A percentile compares a stretch with the other conserved stretches of the same genome.
phyloP scores from a whole-genome alignment of 2,113 vertebrate species.

The Crotalus horridus region DNA sequence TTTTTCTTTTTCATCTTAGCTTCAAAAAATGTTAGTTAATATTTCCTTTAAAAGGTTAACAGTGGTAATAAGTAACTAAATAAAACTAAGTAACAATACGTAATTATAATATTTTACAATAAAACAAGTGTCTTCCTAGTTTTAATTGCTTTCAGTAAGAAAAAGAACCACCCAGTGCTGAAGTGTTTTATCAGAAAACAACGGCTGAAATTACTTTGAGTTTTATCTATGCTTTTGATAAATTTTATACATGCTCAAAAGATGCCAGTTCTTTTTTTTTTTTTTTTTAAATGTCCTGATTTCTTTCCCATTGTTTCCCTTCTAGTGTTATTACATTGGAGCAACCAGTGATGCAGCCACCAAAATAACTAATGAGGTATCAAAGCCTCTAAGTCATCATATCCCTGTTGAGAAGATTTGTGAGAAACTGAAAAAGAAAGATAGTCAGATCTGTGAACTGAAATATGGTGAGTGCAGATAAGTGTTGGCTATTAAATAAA shows the following conservation, averaged over 20 bases:
- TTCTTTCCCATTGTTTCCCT: slow-evolving; percentile 13
- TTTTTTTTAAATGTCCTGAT: neutral
- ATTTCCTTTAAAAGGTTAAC: neutral
- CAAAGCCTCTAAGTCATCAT: slow-evolving; percentile 90
- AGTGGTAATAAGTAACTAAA: neutral
- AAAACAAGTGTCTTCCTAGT: neutral
- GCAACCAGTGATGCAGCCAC: slow-evolving; percentile 95
- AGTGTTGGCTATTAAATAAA: neutral
- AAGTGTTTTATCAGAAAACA: neutral
- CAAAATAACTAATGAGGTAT: slow-evolving; percentile 94
- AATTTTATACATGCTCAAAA: neutral
- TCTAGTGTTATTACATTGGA: slow-evolving; percentile 94
- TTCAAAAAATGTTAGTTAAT: neutral
- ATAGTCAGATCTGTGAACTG: slow-evolving; percentile 95
- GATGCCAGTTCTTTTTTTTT: neutral
- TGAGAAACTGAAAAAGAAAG: slow-evolving; percentile 97
- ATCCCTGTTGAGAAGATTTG: slow-evolving; percentile 93
- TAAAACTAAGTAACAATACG: neutral
- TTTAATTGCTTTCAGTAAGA: neutral
- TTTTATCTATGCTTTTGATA: neutral
- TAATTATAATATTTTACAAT: neutral
- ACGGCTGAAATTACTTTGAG: neutral
- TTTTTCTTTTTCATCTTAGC: neutral
- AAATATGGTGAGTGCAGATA: slow-evolving; percentile 83
- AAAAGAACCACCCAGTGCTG: neutral